Evolutionary conservation across 2,888 invertebrate genomes (phyloP).

Genomic region (Ochropacha duplaris): DNA sequence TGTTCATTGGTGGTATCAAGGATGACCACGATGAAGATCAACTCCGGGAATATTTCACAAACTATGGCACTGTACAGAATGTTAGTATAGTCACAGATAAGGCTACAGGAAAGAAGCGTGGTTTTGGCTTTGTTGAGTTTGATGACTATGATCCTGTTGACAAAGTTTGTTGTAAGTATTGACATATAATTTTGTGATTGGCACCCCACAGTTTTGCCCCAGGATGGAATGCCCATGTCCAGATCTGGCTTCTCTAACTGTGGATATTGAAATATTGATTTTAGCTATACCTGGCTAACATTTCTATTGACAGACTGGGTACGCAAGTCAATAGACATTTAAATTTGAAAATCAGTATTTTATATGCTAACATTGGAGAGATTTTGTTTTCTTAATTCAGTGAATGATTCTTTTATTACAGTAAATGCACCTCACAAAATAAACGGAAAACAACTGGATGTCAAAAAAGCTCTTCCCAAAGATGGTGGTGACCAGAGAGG

Average conservation of each 20-base stretch:
- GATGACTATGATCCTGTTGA: slow-evolving; percentile 99
- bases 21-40: slow-evolving; percentile 97
- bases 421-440: slow-evolving; percentile 93
- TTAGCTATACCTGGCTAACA: slow-evolving; percentile 75
- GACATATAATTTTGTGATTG: too few species aligned
- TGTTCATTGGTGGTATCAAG: slow-evolving; percentile 97
- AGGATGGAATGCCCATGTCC: slow-evolving; percentile 68
- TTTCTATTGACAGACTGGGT: slow-evolving; percentile 58
- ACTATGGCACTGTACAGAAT: slow-evolving; percentile 91
- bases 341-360: slow-evolving; percentile 10
- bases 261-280: slow-evolving; percentile 75
- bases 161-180: slow-evolving; percentile 94
- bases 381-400: background rate
- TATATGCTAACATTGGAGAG: slow-evolving; percentile 5
- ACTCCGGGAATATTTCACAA: slow-evolving; percentile 91
- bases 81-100: slow-evolving; percentile 96
- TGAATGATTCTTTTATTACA: slow-evolving; percentile 47
- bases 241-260: slow-evolving; percentile 79
- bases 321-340: slow-evolving; percentile 75
- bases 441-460: slow-evolving; percentile 94
- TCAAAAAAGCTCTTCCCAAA: slow-evolving; percentile 96
- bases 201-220: slow-evolving; percentile 76
- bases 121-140: slow-evolving; percentile 98
- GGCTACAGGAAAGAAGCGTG: slow-evolving; percentile 95
- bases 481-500: slow-evolving; percentile 85